Evolutionary conservation across 2,797 vertebrate species (phyloP).

Genomic region (Sparus aurata): DNA sequence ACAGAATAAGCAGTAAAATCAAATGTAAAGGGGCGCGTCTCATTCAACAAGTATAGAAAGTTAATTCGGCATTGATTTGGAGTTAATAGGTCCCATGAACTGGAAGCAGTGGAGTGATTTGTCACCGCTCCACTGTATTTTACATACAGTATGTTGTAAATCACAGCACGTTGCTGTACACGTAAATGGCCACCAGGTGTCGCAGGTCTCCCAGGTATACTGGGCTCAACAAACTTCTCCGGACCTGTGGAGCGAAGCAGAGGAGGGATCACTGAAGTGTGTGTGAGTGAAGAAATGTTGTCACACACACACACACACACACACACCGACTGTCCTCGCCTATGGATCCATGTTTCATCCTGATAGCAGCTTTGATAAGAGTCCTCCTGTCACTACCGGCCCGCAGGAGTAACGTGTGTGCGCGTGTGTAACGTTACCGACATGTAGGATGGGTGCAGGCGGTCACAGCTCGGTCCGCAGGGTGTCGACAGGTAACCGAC

Average conservation of each 20-base stretch:
- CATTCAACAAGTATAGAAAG: no score
- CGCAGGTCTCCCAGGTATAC: neutral
- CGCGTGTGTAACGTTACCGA: neutral
- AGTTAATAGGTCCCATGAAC: no score
- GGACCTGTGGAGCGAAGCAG: neutral
- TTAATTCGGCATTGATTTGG: no score
- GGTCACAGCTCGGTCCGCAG: slow-evolving; percentile 9
- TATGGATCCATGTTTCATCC: neutral
- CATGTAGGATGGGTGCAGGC: slow-evolving; percentile 33
- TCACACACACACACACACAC: neutral
- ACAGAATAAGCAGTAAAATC: no score
- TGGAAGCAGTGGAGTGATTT: no score
- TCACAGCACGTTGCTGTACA: neutral
- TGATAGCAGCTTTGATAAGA: neutral
- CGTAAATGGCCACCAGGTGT: slow-evolving; percentile 1
- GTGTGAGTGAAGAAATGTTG: slow-evolving; percentile 31
- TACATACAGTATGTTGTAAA: no score
- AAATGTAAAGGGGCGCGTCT: no score
- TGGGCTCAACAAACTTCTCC: neutral
- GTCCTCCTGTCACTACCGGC: neutral
- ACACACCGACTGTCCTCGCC: neutral
- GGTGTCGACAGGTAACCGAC: slow-evolving; percentile 58
- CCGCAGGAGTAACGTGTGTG: neutral
- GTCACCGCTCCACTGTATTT: no score
- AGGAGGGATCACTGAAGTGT: slow-evolving; percentile 25